phyloP scores from a whole-genome alignment of 2,797 vertebrate genomes.

The Cryptoblepharus egeriae region DNA sequence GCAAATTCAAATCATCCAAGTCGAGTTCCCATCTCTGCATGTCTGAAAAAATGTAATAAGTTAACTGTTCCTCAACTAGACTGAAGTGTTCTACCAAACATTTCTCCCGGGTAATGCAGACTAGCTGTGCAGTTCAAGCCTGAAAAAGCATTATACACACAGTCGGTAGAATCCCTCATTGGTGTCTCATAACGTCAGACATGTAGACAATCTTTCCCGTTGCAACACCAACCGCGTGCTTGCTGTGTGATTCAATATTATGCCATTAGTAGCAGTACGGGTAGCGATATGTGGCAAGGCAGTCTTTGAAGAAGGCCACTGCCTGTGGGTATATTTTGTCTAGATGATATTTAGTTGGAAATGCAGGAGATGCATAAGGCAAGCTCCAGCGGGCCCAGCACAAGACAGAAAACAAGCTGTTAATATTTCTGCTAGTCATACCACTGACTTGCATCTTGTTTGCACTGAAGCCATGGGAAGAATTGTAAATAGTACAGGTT shows the following conservation, averaged over 20 bases:
- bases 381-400: fast-evolving
- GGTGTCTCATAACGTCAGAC: neutral
- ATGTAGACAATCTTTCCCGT: neutral
- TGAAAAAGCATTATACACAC: neutral
- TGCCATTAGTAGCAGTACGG: neutral
- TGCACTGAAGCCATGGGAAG: neutral
- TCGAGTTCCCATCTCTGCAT: too few species aligned
- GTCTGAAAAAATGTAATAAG: neutral
- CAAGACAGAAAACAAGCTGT: neutral
- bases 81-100: neutral
- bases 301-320: neutral
- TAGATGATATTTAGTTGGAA: slow-evolving; percentile 38
- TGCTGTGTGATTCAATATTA: neutral
- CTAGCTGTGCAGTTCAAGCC: neutral
- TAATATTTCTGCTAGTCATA: slow-evolving; percentile 23
- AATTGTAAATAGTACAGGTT: slow-evolving; percentile 26
- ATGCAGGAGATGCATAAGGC: slow-evolving; percentile 11
- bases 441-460: slow-evolving; percentile 12
- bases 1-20: neutral
- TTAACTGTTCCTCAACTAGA: neutral
- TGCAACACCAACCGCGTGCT: neutral
- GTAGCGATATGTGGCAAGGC: neutral
- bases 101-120: neutral
- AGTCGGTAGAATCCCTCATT: neutral
- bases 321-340: neutral